Evolutionary conservation across 2,797 vertebrate species (phyloP).

Genomic region (Catostomus latipinnis): DNA sequence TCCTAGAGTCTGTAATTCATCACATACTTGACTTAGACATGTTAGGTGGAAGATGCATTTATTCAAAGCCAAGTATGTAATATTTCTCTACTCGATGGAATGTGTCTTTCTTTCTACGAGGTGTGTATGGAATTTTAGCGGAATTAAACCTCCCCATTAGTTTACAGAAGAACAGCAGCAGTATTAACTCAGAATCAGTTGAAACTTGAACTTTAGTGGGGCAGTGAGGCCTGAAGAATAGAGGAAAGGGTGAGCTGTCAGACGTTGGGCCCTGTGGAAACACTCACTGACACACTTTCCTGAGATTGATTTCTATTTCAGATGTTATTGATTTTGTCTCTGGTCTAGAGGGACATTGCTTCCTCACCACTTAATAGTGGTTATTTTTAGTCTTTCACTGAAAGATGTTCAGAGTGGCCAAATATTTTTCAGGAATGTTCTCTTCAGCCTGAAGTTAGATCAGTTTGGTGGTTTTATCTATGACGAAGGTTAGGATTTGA

Average conservation of each 20-base stretch:
- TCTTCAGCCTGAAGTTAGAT: constrained; percentile 1
- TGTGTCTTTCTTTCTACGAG: neutral
- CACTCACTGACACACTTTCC: constrained; percentile 38
- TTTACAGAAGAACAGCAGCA: neutral
- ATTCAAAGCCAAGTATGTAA: neutral
- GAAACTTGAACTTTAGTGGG: constrained; percentile 18
- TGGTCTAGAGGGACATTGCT: constrained; percentile 69
- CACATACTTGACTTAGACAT: constrained; percentile 9
- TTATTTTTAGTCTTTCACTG: constrained; percentile 56
- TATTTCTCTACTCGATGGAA: neutral
- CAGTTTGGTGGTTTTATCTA: neutral
- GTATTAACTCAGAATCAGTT: neutral
- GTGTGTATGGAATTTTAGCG: neutral
- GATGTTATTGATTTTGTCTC: constrained; percentile 76
- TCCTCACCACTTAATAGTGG: constrained; percentile 68
- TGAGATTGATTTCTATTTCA: constrained; percentile 74
- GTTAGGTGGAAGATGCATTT: constrained; percentile 5
- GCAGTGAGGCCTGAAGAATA: neutral
- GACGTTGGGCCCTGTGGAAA: constrained; percentile 20
- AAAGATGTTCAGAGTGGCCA: constrained; percentile 32
- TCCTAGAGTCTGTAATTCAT: constrained; percentile 22
- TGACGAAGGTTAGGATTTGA: neutral
- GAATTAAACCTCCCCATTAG: neutral
- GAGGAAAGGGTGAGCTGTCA: constrained; percentile 21
- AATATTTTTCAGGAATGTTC: constrained; percentile 1